A percentile compares a stretch with the other conserved stretches of the same genome.
These are phyloP conservation scores for Hydractinia echinata DNA, from an alignment of 30 jellyfish, hydroid and myxozoan species.

Conservation along the genomic window DNA sequence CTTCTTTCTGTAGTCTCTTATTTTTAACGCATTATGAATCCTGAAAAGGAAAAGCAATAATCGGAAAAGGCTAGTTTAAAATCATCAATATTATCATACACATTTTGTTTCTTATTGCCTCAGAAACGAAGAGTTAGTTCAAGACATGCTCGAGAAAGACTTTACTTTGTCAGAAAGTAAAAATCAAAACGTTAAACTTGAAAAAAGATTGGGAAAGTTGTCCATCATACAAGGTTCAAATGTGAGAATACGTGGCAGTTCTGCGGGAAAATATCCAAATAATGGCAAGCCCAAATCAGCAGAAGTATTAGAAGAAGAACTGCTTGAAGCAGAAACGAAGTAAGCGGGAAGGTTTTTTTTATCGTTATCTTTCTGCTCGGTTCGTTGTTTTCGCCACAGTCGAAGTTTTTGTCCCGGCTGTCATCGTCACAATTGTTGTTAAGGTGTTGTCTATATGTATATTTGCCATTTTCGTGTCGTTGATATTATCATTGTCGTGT, in stretches of 20 bases:
- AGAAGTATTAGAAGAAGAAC: conserved; percentile 14
- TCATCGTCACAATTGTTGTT: no score
- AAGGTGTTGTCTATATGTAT: no score
- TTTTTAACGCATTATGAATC: no score
- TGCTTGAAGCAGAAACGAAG: conserved; percentile 31
- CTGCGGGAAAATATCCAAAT: conserved; percentile 6
- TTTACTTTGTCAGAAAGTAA: conserved; percentile 48
- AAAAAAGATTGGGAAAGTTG: conserved; percentile 64
- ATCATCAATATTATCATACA: background rate
- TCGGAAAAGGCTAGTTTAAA: no score
- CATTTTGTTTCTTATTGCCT: background rate
- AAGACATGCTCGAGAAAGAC: conserved; percentile 41
- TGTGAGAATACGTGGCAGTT: background rate
- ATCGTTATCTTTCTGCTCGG: no score
- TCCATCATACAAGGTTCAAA: conserved; percentile 18
- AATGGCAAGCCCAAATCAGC: background rate
- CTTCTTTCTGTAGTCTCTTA: no score
- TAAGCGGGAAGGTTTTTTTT: background rate
- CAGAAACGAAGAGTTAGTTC: conserved; percentile 59
- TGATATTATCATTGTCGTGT: no score
- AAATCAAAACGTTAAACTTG: conserved; percentile 58
- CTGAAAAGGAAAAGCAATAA: no score
- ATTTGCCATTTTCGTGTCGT: no score
- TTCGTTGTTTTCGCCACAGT: no score
- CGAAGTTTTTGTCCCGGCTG: no score